Evolutionary conservation across 2,113 vertebrate species (phyloP).

Genomic region (Pelecanoides urinatrix): DNA sequence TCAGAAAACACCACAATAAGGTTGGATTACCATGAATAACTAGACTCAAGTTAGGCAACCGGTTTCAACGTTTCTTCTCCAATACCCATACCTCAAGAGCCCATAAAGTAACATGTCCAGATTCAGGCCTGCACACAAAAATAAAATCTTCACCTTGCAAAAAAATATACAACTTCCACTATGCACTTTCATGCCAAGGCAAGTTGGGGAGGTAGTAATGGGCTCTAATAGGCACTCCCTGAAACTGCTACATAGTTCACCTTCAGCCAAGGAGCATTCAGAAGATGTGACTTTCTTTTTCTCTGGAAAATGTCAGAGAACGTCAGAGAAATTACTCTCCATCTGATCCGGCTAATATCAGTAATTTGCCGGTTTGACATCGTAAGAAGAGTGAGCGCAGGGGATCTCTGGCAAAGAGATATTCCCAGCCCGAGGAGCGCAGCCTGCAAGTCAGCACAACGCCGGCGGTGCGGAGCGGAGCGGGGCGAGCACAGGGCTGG

Average conservation of each 20-base stretch:
- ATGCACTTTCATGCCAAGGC: not conserved
- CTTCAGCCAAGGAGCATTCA: not conserved
- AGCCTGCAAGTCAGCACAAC: not conserved
- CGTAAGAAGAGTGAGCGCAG: not conserved
- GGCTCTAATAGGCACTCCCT: not conserved
- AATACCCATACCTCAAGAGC: not conserved
- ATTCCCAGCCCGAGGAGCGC: rapidly evolving
- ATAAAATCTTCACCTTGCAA: not conserved
- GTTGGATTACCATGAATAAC: not conserved
- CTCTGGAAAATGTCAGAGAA: not conserved
- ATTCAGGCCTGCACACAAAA: not conserved
- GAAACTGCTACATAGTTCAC: not conserved
- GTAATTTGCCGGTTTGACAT: not conserved
- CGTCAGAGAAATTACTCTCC: not conserved
- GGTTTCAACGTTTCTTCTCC: not conserved
- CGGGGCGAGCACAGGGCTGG: rapidly evolving
- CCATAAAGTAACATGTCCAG: not conserved
- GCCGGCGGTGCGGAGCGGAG: rapidly evolving
- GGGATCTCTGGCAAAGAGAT: not conserved
- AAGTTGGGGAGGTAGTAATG: not conserved
- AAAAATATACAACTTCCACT: not conserved
- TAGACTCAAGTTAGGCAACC: not conserved
- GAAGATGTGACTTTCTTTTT: not conserved
- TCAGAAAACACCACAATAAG: not conserved
- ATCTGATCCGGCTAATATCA: not conserved